Base-by-base conservation (phyloP, 2,797 vertebrate genomes). In the Orientallactaga sibirica region DNA sequence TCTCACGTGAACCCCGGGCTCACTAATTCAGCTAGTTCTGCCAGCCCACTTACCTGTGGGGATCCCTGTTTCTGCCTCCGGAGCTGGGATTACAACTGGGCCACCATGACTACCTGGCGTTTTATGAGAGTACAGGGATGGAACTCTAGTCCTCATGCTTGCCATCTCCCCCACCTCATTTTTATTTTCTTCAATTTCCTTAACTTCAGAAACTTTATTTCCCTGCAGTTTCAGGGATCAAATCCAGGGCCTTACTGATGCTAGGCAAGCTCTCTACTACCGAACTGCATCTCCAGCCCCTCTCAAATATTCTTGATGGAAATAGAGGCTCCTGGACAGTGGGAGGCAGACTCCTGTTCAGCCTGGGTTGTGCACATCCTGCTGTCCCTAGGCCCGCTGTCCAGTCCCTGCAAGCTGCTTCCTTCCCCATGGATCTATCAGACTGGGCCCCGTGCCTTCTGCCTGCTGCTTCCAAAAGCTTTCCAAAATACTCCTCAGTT, bases 261-360 rank as follows among this genome's bases (percentile, higher is more conserved):
- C 7, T 14, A 71, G 33, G 3, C n/a, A 71, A 71, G n/a, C 8
- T 9, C n/a, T 15, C 20, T 61, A 78, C 64, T 41, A 68, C 22
- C 15, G 64, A 33, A 5, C 64, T 8, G 14, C 11, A 68, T 4
- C 19, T 33, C 27, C 33, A 33, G 27, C 2, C 33, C 67, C 22
- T 55, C 48, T 71, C 43, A 43, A 61, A 67, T 1, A 4, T 43
- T 92, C 43, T 80, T 33, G 62, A 87, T 16, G 14, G 27, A 86
- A 62, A 37, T 37, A 0, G 48, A 10, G 29, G 0, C 7, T 71
- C 68, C 27, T 2, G 8, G 4, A 3, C 2, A 3, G 8, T 25
- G 2, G 33, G 64, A 37, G 61, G 3, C 4, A 16, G n/a, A 7
- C 16, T 4, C 1, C 1, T n/a, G 7, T 29, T 33, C 12, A 43